Percentiles rank a stretch among this genome's conserved stretches.
Evolutionary conservation across 2,113 vertebrate species (phyloP).

Genomic region (Sylvia atricapilla): DNA sequence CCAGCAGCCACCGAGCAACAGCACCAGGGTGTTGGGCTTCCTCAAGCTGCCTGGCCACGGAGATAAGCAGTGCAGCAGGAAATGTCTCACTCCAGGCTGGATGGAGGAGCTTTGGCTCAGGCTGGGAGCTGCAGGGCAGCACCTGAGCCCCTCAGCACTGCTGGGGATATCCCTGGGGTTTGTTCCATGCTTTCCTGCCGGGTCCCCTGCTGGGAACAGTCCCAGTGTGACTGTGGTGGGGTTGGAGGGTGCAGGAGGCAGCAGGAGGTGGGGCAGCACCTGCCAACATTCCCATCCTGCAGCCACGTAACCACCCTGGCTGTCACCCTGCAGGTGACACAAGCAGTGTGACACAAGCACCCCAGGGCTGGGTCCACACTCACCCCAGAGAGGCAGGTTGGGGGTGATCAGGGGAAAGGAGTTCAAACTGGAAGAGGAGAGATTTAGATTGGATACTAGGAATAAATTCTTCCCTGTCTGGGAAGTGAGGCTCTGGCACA

Average conservation of each 20-base stretch:
- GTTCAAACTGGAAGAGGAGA: neutral
- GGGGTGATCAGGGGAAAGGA: no score
- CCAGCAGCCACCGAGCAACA: neutral
- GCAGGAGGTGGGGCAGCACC: neutral
- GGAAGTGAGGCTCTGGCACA: neutral
- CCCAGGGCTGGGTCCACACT: fast-evolving
- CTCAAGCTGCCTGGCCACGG: neutral
- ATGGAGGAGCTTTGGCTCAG: neutral
- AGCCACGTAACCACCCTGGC: fast-evolving
- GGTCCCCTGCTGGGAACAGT: neutral
- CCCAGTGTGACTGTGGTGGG: neutral
- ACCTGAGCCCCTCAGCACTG: fast-evolving
- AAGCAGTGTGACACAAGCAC: fast-evolving
- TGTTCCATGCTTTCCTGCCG: fast-evolving
- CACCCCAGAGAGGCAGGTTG: fast-evolving
- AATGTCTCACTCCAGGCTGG: fast-evolving
- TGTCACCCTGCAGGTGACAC: neutral
- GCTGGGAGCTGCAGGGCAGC: neutral
- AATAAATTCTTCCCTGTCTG: neutral
- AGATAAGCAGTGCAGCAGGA: slow-evolving; percentile 21
- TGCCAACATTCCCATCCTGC: neutral
- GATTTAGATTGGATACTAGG: neutral
- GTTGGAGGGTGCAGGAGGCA: neutral
- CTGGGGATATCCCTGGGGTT: neutral
- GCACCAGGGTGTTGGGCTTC: neutral